These are phyloP conservation scores for Tetraneura akinire DNA, from an alignment of 1,140 invertebrate species.

Conservation along the genomic window DNA sequence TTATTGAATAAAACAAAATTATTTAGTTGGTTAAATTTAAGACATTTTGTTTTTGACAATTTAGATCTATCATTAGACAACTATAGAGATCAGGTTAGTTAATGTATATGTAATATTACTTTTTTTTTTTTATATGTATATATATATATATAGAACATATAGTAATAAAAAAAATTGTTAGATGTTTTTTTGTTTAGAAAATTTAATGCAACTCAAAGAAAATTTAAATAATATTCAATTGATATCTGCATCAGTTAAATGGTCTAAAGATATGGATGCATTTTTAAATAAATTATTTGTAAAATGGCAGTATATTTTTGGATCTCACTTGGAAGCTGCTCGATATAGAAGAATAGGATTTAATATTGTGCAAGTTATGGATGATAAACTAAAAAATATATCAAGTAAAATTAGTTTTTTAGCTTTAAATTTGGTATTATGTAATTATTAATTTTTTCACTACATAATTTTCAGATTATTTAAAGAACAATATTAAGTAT, in stretches of 20 bases:
- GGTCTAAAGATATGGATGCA: background rate
- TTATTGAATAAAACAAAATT: slow-evolving; percentile 13
- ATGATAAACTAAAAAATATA: slow-evolving; percentile 23
- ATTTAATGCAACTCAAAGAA: slow-evolving; percentile 8
- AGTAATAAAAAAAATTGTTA: background rate
- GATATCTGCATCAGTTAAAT: slow-evolving; percentile 29
- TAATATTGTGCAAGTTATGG: background rate
- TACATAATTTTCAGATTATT: background rate
- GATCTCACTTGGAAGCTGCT: slow-evolving; percentile 35
- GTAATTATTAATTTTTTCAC: background rate
- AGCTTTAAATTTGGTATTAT: no score
- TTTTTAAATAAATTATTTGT: slow-evolving; percentile 11
- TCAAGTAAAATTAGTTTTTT: background rate
- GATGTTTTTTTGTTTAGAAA: background rate
- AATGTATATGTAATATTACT: no score
- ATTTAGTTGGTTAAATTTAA: slow-evolving; percentile 30
- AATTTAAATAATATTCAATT: background rate
- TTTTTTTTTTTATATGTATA: no score
- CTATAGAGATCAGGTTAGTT: slow-evolving; percentile 21
- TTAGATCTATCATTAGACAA: slow-evolving; percentile 23
- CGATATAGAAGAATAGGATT: slow-evolving; percentile 31
- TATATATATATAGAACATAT: no score
- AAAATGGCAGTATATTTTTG: slow-evolving; percentile 46
- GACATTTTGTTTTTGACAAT: slow-evolving; percentile 44
- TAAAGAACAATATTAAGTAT: background rate